Evolutionary conservation across 2,797 vertebrate species (phyloP), one percentile per base, ranked within the genome.

Genomic region (Simalia tracyae): DNA sequence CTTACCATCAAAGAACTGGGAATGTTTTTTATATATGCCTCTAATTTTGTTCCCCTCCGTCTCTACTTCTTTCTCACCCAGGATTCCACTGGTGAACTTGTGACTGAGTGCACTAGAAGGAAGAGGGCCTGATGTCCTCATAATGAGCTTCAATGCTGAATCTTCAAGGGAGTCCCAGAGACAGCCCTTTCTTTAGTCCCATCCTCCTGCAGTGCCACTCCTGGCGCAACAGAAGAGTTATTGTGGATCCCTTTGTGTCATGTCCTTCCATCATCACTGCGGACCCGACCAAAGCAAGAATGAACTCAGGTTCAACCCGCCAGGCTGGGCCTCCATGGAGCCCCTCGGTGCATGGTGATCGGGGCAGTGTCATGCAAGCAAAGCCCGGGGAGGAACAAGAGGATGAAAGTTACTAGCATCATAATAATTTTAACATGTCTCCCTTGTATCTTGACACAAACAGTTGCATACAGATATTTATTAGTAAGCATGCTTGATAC

Each of bases 41-140:
- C 22, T 93, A 90, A 72, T 31, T 76, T 28, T 60, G 36, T 89
- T 22, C 26, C 56, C 9, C 92, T 46, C 90, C 24, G 22, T 76
- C 4, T 0, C 50, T 31, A 24, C 4, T 90, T n/a, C 19, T 76
- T 63, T 96, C 94, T 92, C 95, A 86, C 94, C 93, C 93, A 98
- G 97, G 95, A 98, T 98, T 92, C 97, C 97, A 87, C 95, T 98
- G 96, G 98, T 98, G 97, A 98, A 98, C 96, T 97, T 98, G 97
- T 98, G 97, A 98, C 0, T 54, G 72, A 81, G 46, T 24, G 90
- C 81, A 92, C 76, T 46, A 0, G 0, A 95, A 93, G 94, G 89
- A 91, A 95, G 93, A 89, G 92, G 90, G 93, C 84, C 95, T 63
- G 94, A 94, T 76, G 92, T 54, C 91, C 72, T 87, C 50, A 64